Base-by-base conservation (phyloP, 2,888 invertebrate genomes). In the Myathropa florea region DNA sequence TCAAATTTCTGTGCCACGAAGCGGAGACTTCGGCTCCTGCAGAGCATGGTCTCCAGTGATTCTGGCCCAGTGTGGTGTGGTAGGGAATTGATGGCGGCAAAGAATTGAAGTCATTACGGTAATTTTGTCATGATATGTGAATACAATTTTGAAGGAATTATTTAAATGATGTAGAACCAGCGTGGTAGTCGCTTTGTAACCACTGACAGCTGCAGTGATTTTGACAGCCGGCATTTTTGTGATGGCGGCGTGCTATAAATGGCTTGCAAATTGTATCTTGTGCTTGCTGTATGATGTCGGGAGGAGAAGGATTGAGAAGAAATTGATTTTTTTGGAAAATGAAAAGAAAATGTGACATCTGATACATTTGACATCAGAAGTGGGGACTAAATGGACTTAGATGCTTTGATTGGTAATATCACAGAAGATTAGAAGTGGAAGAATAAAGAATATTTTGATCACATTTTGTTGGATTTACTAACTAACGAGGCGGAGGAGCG, bases 21-120 rank as follows among this genome's bases (percentile, higher is more conserved):
- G 14, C 26, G 39, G 63, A 28, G 75, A 57, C 57, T n/a, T 14
- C 33, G 60, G 28, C 57, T 55, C 26, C 23, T 18, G 46, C 46
- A 18, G 46, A 46, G 46, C 46, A 18, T 4, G 1, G 46, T n/a
- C 18, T 18, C 7, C 18, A 46, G 18, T 7, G 4, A 30, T 53
- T 53, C 46, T 24, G 18, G 2, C 9, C 7, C 18, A 18, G 18
- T 18, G 46, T 18, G 46, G 18, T 1, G 46, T 18, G 46, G 46
- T 18, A 46, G 18, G 46, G 18, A 46, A 39, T 30, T 68, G 83
- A 67, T 72, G 72, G 12, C 33, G 33, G 33, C 46, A 18, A 18
- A 18, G 46, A 46, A n/a, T 46, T 18, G 18, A 70, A 79, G 79
- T 83, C 64, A 46, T 70, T 70, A 59, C 68, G 55, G 79, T 79